These are phyloP conservation scores for Xanthia togata DNA, from an alignment of 2,888 invertebrate species.

Conservation along the genomic window DNA sequence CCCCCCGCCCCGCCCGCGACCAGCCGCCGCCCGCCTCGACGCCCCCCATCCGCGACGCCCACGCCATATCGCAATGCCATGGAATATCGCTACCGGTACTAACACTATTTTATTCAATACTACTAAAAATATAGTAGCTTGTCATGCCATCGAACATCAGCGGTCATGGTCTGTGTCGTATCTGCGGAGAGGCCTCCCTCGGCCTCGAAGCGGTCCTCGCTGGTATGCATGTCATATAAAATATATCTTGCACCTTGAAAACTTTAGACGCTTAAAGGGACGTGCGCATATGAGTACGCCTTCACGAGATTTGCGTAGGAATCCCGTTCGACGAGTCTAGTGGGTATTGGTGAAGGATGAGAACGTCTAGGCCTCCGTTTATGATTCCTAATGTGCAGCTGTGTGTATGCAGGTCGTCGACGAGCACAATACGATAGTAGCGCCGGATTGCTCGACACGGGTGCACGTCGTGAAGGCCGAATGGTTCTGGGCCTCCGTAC, in stretches of 20 bases:
- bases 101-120: constrained; percentile 90
- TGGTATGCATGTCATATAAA: constrained; percentile 78
- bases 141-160: constrained; percentile 76
- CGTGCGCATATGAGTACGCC: constrained; percentile 71
- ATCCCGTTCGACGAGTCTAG: constrained; percentile 54
- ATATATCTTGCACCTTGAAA: constrained; percentile 66
- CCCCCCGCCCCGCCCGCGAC: constrained; percentile 78
- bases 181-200: constrained; percentile 58
- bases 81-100: constrained; percentile 91
- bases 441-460: constrained; percentile 93
- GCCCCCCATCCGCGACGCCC: constrained; percentile 86
- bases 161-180: constrained; percentile 68
- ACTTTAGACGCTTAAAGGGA: constrained; percentile 75
- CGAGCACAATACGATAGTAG: constrained; percentile 93
- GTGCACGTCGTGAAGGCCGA: constrained; percentile 96
- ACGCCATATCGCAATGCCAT: constrained; percentile 89
- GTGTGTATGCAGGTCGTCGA: constrained; percentile 93
- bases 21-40: constrained; percentile 83
- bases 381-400: constrained; percentile 39
- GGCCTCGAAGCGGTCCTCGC: constrained; percentile 70
- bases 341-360: constrained; percentile 57
- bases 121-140: constrained; percentile 85
- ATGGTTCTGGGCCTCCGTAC: constrained; percentile 99
- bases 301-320: constrained; percentile 61
- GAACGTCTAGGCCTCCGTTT: constrained; percentile 41